Base-by-base conservation (phyloP, 2,797 vertebrate species). In the Urophycis tenuis region DNA sequence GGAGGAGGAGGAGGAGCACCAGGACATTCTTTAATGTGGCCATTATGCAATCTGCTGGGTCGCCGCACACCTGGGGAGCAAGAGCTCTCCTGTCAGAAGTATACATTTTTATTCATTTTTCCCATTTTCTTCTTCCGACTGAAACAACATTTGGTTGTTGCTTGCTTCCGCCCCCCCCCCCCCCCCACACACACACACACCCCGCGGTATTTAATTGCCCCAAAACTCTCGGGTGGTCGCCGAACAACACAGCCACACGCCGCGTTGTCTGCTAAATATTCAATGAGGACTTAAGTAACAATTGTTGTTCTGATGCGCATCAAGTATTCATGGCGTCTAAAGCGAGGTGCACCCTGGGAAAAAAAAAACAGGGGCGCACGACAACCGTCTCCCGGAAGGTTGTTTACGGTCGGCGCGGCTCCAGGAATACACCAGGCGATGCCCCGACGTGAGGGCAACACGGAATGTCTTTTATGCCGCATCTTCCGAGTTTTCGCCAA, bases 221-320 rank as follows among this genome's bases (percentile, higher is more conserved):
- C 85, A 83, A 83, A 82, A 86, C 88, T 80, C 82, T 72, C 0
- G 79, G 0, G 82, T 84, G 87, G 80, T 81, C 83, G 82, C 72
- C 2, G 77, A 83, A 85, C 83, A 83, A 85, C 75, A 84, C 78
- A 83, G 25, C 72, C 6, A 72, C 81, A 75, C 80, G 78, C 25
- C 60, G n/a, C 84, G 74, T 64, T 49, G 87, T 88, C 80, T 73
- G 32, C 67, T 93, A 83, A 94, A 94, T 94, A 92, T 92, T 94
- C 80, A 9, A 94, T 92, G 89, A 91, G 86, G 82, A 81, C 86
- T 86, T 91, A 92, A 94, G 93, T 94, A 92, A 92, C 87, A 86
- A 91, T 89, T 92, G 92, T 92, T 94, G 92, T 94, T 93, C 88
- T 90, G 89, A 89, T 87, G 77, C 72, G 70, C 85, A 92, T 94